These are phyloP conservation scores for Propithecus coquereli DNA, from an alignment of 2,113 vertebrate genomes.

Conservation along the genomic window DNA sequence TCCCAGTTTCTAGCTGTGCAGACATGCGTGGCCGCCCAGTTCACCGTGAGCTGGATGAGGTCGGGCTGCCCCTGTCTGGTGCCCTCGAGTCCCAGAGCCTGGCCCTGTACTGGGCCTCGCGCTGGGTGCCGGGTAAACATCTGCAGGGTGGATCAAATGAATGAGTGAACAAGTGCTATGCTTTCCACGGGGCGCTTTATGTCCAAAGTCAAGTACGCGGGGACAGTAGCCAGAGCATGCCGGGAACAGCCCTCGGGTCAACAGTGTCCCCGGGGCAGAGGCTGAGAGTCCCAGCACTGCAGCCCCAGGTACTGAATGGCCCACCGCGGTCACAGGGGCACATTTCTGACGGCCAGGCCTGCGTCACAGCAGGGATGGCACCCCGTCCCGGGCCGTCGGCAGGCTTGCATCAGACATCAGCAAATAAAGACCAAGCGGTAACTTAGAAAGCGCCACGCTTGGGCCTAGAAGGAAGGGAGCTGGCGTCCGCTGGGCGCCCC, in stretches of 20 bases:
- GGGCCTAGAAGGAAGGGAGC: not conserved
- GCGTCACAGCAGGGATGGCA: too few species aligned
- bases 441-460: not conserved
- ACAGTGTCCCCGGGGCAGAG: not conserved
- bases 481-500: too few species aligned
- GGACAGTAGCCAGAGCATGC: not conserved
- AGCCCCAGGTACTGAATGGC: not conserved
- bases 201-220: not conserved
- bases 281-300: not conserved
- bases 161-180: not conserved
- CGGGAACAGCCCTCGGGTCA: fast-evolving
- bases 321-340: not conserved
- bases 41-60: not conserved
- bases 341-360: not conserved
- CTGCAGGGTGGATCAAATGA: not conserved
- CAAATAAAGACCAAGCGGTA: not conserved
- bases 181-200: not conserved
- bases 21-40: not conserved
- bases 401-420: not conserved
- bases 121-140: not conserved
- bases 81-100: not conserved
- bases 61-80: not conserved
- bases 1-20: not conserved
- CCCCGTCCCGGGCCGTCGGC: not conserved
- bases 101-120: fast-evolving